Evolutionary conservation across 1,140 invertebrate genomes (phyloP).

Genomic region (Halictus rubicundus): DNA sequence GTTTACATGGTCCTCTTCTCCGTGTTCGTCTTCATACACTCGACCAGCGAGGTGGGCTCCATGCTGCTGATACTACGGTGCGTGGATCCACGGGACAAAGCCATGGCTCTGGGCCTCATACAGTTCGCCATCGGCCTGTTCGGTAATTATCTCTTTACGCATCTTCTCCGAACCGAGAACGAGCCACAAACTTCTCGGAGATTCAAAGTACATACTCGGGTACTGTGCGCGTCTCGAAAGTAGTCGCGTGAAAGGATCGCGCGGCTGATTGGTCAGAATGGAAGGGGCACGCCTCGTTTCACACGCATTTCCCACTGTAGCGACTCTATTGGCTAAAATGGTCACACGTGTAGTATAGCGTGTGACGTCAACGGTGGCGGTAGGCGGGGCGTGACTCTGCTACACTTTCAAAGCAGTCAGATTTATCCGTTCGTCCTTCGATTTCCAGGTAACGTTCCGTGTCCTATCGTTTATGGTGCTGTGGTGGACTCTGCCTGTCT

Average conservation of each 20-base stretch:
- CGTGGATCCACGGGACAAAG: slow-evolving; percentile 94
- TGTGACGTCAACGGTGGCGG: too few relatives aligned
- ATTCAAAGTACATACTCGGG: too few relatives aligned
- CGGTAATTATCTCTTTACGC: slow-evolving; percentile 81
- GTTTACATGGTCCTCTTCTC: slow-evolving; percentile 93
- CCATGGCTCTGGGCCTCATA: slow-evolving; percentile 95
- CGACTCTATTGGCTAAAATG: too few relatives aligned
- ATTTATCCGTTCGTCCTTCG: slow-evolving; percentile 2
- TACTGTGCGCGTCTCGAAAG: too few relatives aligned
- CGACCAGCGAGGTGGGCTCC: slow-evolving; percentile 94
- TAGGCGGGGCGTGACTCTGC: too few relatives aligned
- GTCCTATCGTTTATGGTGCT: slow-evolving; percentile 94
- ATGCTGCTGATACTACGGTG: slow-evolving; percentile 94
- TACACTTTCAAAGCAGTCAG: background rate
- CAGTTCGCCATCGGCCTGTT: slow-evolving; percentile 96
- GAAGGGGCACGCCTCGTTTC: too few relatives aligned
- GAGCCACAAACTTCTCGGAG: too few relatives aligned
- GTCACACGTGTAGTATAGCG: too few relatives aligned
- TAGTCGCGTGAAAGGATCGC: too few relatives aligned
- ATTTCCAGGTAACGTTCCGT: slow-evolving; percentile 90
- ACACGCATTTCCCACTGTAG: too few relatives aligned
- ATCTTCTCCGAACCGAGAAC: background rate
- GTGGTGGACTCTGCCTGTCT: slow-evolving; percentile 95
- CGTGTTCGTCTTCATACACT: slow-evolving; percentile 94
- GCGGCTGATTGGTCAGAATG: too few relatives aligned